Conservation (phyloP, 2,888 invertebrate species). For the Lasioglossum zephyrum region DNA sequence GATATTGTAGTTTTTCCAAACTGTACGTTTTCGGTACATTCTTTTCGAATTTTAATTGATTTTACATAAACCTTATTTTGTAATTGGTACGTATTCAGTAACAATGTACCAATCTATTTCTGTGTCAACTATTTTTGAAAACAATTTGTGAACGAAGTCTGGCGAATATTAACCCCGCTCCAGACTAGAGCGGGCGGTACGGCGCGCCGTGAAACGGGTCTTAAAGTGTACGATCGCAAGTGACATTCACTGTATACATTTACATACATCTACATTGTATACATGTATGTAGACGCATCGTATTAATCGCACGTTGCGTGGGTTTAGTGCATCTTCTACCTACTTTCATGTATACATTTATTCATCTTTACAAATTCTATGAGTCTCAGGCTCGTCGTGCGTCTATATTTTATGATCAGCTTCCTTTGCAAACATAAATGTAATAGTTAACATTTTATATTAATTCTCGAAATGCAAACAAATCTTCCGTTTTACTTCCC, state of each 20-base stretch:
- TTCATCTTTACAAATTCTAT: background rate
- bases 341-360: constrained; percentile 8
- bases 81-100: background rate
- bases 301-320: background rate
- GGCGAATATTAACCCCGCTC: background rate
- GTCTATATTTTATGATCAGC: constrained; percentile 5
- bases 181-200: too few species aligned
- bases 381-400: background rate
- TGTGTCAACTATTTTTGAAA: background rate
- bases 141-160: background rate
- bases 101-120: background rate
- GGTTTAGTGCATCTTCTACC: constrained; percentile 17
- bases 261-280: background rate
- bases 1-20: background rate
- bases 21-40: background rate
- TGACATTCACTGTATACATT: background rate
- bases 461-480: background rate
- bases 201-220: too few species aligned
- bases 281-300: background rate
- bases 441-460: background rate
- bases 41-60: background rate
- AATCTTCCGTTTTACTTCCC: background rate
- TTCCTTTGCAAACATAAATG: background rate
- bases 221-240: background rate
- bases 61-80: background rate